A percentile compares a stretch with the other conserved stretches of the same genome.
Evolutionary conservation across 2,888 invertebrate species (phyloP).

Genomic region (Tyria jacobaeae): DNA sequence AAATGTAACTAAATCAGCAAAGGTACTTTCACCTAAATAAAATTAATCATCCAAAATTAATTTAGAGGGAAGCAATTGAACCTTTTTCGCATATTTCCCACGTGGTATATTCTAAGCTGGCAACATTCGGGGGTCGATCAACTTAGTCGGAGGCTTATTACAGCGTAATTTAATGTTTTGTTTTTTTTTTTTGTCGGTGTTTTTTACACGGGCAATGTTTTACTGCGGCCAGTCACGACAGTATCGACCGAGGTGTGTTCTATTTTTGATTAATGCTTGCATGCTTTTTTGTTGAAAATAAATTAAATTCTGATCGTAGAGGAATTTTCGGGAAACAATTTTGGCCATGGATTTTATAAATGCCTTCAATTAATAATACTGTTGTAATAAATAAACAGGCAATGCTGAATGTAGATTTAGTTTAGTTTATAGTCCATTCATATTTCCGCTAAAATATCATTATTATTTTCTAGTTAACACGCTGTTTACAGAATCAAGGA

Average conservation of each 20-base stretch:
- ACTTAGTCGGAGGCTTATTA: constrained; percentile 79
- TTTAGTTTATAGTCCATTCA: background rate
- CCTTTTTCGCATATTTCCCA: constrained; percentile 78
- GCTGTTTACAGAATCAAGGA: no score
- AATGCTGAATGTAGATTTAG: background rate
- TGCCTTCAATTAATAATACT: constrained; percentile 7
- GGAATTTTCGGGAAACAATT: constrained; percentile 34
- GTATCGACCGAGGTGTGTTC: constrained; percentile 74
- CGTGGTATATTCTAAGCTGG: constrained; percentile 73
- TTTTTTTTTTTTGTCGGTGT: constrained; percentile 70
- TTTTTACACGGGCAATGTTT: constrained; percentile 73
- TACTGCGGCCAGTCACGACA: constrained; percentile 82
- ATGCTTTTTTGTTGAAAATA: constrained; percentile 32
- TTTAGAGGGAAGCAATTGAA: constrained; percentile 48
- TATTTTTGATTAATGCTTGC: constrained; percentile 62
- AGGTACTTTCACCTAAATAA: constrained; percentile 35
- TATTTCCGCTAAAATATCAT: background rate
- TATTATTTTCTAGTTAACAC: background rate
- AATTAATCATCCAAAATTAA: constrained; percentile 54
- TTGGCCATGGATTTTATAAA: constrained; percentile 12
- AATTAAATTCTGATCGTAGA: constrained; percentile 32
- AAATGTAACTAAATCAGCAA: constrained; percentile 46
- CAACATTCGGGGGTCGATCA: constrained; percentile 72
- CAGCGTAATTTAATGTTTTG: constrained; percentile 81
- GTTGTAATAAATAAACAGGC: background rate